These are phyloP conservation scores for Spicauda simplicius DNA, from an alignment of 2,888 invertebrate genomes.

Conservation along the genomic window DNA sequence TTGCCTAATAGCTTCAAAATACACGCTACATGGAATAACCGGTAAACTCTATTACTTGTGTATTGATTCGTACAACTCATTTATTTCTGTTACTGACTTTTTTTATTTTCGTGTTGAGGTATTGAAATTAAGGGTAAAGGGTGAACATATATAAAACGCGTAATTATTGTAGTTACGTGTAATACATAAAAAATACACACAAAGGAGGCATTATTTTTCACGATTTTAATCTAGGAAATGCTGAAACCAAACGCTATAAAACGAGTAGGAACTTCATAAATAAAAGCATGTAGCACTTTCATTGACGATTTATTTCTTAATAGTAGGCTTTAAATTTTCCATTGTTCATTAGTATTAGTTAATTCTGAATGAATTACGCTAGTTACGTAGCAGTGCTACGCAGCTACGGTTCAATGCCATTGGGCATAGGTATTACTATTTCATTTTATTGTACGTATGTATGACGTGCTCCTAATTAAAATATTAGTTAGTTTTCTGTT, in stretches of 20 bases:
- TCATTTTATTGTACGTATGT: not conserved
- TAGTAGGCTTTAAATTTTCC: conserved; percentile 3
- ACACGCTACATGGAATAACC: too few relatives aligned
- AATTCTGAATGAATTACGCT: conserved; percentile 25
- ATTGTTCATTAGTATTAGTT: conserved; percentile 18
- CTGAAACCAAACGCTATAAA: not conserved
- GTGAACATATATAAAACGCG: too few relatives aligned
- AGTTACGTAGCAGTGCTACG: conserved; percentile 23
- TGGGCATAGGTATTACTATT: too few relatives aligned
- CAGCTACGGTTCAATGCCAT: conserved; percentile 11
- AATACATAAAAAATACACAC: too few relatives aligned
- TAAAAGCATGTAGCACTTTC: not conserved
- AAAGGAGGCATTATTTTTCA: too few relatives aligned
- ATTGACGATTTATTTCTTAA: not conserved
- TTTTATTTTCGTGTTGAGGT: too few relatives aligned
- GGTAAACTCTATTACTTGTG: too few relatives aligned
- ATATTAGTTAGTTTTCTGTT: not conserved
- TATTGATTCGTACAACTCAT: too few relatives aligned
- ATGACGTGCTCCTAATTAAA: not conserved
- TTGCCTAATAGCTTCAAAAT: too few relatives aligned
- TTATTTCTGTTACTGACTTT: too few relatives aligned
- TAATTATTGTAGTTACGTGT: too few relatives aligned
- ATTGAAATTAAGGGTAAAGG: too few relatives aligned
- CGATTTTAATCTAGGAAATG: not conserved
- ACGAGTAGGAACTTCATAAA: not conserved